These are phyloP conservation scores for Garra rufa DNA, from an alignment of 2,113 vertebrate genomes.

Conservation along the genomic window DNA sequence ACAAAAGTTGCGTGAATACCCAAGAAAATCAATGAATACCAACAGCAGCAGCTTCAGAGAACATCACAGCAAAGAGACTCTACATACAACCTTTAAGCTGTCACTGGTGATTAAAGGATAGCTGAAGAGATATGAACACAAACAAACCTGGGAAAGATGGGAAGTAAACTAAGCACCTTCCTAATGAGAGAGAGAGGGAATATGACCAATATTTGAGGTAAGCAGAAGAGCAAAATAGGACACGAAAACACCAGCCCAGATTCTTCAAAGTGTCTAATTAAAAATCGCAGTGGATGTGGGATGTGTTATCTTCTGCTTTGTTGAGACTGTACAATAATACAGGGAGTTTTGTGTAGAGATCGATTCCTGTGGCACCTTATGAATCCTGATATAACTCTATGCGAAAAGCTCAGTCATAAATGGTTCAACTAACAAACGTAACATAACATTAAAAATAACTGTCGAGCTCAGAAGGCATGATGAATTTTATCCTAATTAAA, in stretches of 20 bases:
- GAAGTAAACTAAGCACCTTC: conserved; percentile 3
- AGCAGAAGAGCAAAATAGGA: background rate
- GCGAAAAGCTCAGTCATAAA: background rate
- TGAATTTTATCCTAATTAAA: background rate
- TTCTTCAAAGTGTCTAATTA: conserved; percentile 29
- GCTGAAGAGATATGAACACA: conserved; percentile 9
- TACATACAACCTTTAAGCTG: conserved; percentile 7
- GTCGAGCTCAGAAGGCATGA: background rate
- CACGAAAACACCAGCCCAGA: background rate
- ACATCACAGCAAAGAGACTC: conserved; percentile 25
- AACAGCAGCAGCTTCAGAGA: conserved; percentile 19
- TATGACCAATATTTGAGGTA: conserved; percentile 1
- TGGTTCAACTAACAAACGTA: background rate
- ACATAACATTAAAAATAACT: background rate
- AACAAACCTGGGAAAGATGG: conserved; percentile 4
- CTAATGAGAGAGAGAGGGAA: conserved; percentile 17
- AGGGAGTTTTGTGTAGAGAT: conserved; percentile 21
- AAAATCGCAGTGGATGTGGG: conserved; percentile 26
- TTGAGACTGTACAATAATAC: conserved; percentile 7
- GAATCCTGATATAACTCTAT: conserved; percentile 26
- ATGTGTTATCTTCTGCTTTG: conserved; percentile 9
- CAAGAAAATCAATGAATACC: conserved; percentile 14
- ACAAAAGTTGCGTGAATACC: background rate
- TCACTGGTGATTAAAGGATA: conserved; percentile 34
- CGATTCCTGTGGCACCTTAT: conserved; percentile 23